Evolutionary conservation across 2,888 invertebrate species (phyloP), one percentile per base, ranked within the genome.

Genomic region (Hydrotaea diabolus): DNA sequence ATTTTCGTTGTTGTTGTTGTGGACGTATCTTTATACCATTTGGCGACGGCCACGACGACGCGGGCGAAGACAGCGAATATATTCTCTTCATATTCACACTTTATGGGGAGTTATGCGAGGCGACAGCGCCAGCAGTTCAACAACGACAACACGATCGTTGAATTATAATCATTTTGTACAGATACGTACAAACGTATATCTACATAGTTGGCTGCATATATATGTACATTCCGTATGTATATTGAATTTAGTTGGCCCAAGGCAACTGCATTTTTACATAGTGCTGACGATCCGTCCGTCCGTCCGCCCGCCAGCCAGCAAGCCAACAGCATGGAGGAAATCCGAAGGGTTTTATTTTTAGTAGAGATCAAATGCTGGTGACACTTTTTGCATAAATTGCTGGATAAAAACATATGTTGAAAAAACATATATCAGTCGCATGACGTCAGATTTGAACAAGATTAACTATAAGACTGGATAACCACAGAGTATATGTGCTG

Each of bases 61-160:
- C 26, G 26, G 2, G 23, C n/a, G n/a, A n/a, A n/a, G n/a, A n/a
- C n/a, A n/a, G n/a, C n/a, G n/a, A n/a, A n/a, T 64, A 64, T 64
- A 66, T 66, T 66, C 66, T 66, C 43, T 66, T 36, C 39, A 66
- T 66, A 74, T 84, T 77, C 76, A 85, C 78, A 81, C 85, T 66
- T 81, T 75, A 79, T 82, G 76, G 84, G 85, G 73, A 85, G 82
- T 85, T 85, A 74, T 55, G 76, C 26, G 79, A 85, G 59, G 75
- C 81, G 64, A 64, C 64, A 66, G 21, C 43, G 59, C 59, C 59
- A 59, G 15, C 23, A 11, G 26, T 26, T 26, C 59, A 26, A 59
- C 59, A 59, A 15, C 59, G 72, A 77, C 76, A 76, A 83, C 15
- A 81, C 79, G 85, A 82, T 82, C 76, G 39, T 76, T 73, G 81